phyloP scores from a whole-genome alignment of 2,888 invertebrate genomes.

The Pachymerium ferrugineum region DNA sequence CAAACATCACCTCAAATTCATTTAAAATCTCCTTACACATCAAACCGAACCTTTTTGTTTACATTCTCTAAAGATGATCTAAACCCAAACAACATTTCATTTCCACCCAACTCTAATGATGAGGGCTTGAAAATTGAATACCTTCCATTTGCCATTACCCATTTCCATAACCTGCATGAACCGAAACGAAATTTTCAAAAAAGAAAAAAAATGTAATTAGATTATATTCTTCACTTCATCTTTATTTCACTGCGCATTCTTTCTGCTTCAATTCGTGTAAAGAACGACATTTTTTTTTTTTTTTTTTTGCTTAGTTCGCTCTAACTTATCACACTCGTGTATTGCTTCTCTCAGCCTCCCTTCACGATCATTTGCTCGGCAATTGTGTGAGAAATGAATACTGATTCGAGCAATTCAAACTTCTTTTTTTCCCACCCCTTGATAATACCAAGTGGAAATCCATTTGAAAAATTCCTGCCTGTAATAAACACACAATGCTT shows the following conservation, averaged over 20 bases:
- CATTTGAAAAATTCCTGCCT: conserved; percentile 1
- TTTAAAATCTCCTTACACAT: too few species aligned
- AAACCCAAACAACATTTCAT: too few species aligned
- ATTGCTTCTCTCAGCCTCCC: conserved; percentile 27
- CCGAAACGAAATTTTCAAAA: not conserved
- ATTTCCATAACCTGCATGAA: too few species aligned
- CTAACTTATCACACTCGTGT: conserved; percentile 25
- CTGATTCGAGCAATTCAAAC: conserved; percentile 22
- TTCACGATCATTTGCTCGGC: conserved; percentile 27
- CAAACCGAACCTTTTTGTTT: too few species aligned
- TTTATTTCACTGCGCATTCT: conserved; percentile 8
- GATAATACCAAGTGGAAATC: conserved; percentile 10
- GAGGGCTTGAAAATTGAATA: too few species aligned
- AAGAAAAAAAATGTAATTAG: not conserved
- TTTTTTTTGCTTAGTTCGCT: conserved; percentile 23
- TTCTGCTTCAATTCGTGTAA: conserved; percentile 20
- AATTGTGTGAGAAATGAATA: conserved; percentile 27
- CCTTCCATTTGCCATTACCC: too few species aligned
- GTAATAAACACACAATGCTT: conserved; percentile 20
- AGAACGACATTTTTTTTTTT: conserved; percentile 16
- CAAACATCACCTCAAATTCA: too few species aligned
- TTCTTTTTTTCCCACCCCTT: not conserved
- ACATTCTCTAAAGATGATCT: too few species aligned
- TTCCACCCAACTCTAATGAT: too few species aligned
- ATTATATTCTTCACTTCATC: conserved; percentile 5